A percentile compares a stretch with the other conserved stretches of the same genome.
These are phyloP conservation scores for Mechanitis mazaeus DNA, from an alignment of 2,888 invertebrate genomes.

Conservation along the genomic window DNA sequence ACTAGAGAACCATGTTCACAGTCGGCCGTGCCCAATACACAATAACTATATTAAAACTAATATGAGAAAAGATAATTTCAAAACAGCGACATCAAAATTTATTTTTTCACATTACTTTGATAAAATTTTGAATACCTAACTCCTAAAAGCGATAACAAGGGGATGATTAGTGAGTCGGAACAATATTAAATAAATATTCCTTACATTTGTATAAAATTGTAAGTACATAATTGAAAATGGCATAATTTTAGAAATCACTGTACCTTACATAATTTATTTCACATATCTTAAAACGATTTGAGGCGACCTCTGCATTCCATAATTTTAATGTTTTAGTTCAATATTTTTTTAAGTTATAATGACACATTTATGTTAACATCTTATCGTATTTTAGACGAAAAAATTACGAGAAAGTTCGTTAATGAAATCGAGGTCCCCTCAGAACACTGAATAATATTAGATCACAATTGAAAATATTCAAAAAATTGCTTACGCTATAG, in stretches of 20 bases:
- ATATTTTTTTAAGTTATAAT: constrained; percentile 1
- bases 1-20: constrained; percentile 68
- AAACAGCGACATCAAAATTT: constrained; percentile 58
- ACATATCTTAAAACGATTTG: constrained; percentile 42
- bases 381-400: background rate
- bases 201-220: constrained; percentile 47
- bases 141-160: constrained; percentile 60
- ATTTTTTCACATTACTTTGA: constrained; percentile 41
- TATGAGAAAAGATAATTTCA: constrained; percentile 38
- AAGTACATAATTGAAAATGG: constrained; percentile 47
- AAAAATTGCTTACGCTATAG: constrained; percentile 68
- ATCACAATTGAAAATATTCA: constrained; percentile 57
- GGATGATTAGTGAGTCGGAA: constrained; percentile 43
- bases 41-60: constrained; percentile 47
- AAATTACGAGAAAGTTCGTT: constrained; percentile 16
- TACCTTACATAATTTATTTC: constrained; percentile 46
- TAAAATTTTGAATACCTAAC: constrained; percentile 53
- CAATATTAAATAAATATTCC: constrained; percentile 39
- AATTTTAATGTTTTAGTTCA: background rate
- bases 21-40: constrained; percentile 58
- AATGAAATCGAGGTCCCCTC: constrained; percentile 28
- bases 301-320: constrained; percentile 31
- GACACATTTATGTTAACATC: background rate
- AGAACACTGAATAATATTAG: constrained; percentile 45
- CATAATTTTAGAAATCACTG: constrained; percentile 48